These are phyloP conservation scores for Epizoanthus stellaris DNA, from an alignment of 92 coral and sea anemone genomes.

Conservation along the genomic window DNA sequence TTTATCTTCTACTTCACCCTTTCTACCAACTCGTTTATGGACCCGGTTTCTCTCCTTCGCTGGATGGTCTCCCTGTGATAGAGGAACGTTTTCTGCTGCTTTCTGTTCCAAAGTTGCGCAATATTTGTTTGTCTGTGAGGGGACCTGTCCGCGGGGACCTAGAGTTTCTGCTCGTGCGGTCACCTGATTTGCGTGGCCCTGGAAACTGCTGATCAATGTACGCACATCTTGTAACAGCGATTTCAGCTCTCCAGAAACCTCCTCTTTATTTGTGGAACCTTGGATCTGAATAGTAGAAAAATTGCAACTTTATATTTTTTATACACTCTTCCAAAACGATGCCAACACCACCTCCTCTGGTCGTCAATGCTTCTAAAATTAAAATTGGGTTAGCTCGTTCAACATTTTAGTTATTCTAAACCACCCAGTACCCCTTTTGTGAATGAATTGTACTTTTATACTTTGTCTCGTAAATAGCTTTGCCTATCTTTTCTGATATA, in stretches of 20 bases:
- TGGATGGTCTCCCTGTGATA: neutral
- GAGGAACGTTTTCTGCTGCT: neutral
- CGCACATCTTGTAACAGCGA: slow-evolving; percentile 75
- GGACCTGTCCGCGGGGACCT: slow-evolving; percentile 7
- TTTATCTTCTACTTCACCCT: neutral
- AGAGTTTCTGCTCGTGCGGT: slow-evolving; percentile 54
- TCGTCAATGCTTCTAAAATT: too few species aligned
- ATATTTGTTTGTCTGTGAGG: neutral
- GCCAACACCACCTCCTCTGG: too few species aligned
- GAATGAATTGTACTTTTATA: too few species aligned
- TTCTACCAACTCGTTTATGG: neutral
- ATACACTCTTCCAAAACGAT: neutral
- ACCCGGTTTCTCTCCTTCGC: neutral
- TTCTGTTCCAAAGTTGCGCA: neutral
- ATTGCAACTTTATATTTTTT: neutral
- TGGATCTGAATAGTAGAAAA: slow-evolving; percentile 1
- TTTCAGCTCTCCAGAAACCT: slow-evolving; percentile 67
- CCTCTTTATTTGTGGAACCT: slow-evolving; percentile 17
- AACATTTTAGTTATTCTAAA: too few species aligned
- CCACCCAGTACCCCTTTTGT: too few species aligned
- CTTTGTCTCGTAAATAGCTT: too few species aligned
- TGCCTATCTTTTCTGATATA: too few species aligned
- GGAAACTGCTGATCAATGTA: slow-evolving; percentile 67
- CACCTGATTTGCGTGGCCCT: slow-evolving; percentile 64
- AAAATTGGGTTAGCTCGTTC: too few species aligned